phyloP scores from a whole-genome alignment of 2,113 vertebrate species.

The Saguinus imperator region DNA sequence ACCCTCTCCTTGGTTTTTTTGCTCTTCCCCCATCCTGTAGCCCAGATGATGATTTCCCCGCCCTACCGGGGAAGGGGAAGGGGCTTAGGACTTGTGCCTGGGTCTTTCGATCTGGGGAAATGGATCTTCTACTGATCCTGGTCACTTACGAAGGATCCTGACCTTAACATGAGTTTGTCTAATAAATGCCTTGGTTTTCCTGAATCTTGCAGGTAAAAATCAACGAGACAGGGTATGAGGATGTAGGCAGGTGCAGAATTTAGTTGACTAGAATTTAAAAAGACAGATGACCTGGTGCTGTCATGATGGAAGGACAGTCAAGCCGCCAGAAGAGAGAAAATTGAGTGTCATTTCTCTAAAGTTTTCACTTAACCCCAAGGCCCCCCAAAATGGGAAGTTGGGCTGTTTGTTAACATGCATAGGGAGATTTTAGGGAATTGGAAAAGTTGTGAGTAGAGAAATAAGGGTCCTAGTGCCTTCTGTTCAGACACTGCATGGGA shows the following conservation, averaged over 20 bases:
- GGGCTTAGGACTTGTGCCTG: neutral
- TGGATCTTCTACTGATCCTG: neutral
- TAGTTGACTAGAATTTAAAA: neutral
- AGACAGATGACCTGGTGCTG: neutral
- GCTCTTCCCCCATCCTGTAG: neutral
- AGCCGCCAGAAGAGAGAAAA: neutral
- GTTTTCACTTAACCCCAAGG: neutral
- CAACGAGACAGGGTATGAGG: neutral
- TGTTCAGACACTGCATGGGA: neutral
- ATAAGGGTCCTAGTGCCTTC: neutral
- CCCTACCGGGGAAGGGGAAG: fast-evolving
- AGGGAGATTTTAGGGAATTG: neutral
- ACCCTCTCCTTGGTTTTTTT: neutral
- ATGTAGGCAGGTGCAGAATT: neutral
- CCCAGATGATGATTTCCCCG: neutral
- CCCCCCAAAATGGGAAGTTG: neutral
- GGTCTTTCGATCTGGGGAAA: too few relatives aligned
- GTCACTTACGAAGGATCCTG: neutral
- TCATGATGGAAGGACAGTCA: neutral
- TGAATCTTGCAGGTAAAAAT: neutral
- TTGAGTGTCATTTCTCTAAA: neutral
- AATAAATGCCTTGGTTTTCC: neutral
- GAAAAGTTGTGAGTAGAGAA: neutral
- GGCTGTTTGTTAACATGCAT: neutral
- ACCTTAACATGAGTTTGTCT: neutral